A percentile compares a stretch with the other conserved stretches of the same genome.
Evolutionary conservation across 2,888 invertebrate species (phyloP).

Genomic region (Drosophila mimetica): DNA sequence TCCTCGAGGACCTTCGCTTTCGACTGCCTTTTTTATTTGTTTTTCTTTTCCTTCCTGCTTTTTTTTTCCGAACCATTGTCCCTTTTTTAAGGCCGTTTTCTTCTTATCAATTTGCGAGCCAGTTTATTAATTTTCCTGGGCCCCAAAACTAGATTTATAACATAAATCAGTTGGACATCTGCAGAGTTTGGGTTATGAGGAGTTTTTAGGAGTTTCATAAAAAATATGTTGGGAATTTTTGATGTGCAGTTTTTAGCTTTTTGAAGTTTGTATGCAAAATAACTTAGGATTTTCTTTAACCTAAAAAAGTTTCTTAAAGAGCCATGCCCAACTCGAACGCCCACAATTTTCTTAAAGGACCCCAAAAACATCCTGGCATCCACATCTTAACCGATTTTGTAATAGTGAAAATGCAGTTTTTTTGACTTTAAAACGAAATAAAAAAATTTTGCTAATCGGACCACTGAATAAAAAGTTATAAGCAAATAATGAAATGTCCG

Average conservation of each 20-base stretch:
- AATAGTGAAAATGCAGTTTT: too few species aligned
- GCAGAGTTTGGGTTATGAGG: constrained; percentile 35
- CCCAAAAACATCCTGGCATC: too few species aligned
- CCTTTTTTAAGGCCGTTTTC: constrained; percentile 41
- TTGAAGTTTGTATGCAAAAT: background rate
- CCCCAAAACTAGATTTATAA: constrained; percentile 32
- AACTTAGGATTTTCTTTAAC: too few species aligned
- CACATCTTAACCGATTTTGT: too few species aligned
- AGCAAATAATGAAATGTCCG: too few species aligned
- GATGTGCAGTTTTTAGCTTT: background rate
- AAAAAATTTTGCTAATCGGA: too few species aligned
- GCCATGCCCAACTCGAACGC: too few species aligned
- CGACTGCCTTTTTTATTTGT: constrained; percentile 29
- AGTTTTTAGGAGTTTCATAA: constrained; percentile 7
- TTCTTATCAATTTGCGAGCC: constrained; percentile 58
- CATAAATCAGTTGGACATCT: constrained; percentile 58
- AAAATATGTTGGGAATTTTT: background rate
- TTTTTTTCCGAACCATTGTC: constrained; percentile 9
- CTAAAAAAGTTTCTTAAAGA: too few species aligned
- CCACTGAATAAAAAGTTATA: too few species aligned
- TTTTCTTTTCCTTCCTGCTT: constrained; percentile 26
- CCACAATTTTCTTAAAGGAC: too few species aligned
- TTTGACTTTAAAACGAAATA: too few species aligned
- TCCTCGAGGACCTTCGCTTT: constrained; percentile 45
- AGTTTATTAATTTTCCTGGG: constrained; percentile 64